These are phyloP conservation scores for Lasioglossum albipes DNA, from an alignment of 1,140 invertebrate genomes.

Conservation along the genomic window DNA sequence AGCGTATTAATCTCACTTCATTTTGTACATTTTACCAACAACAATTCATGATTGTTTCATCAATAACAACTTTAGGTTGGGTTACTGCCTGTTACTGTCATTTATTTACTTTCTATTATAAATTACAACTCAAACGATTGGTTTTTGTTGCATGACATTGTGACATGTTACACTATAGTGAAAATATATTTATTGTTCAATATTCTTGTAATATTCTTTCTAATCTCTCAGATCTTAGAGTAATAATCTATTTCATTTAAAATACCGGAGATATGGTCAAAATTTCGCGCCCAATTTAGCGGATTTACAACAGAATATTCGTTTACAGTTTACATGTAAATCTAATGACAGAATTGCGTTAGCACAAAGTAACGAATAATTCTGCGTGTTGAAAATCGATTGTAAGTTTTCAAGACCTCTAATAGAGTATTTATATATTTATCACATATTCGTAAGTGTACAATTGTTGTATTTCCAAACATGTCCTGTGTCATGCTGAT, in stretches of 20 bases:
- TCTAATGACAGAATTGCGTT: neutral
- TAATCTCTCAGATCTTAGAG: neutral
- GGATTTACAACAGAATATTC: neutral
- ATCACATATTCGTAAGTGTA: no score
- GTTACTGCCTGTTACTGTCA: neutral
- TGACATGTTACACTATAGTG: neutral
- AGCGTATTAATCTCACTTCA: neutral
- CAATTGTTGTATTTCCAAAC: no score
- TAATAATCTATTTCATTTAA: no score
- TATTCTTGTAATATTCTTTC: no score
- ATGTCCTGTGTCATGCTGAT: no score
- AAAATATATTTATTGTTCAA: neutral
- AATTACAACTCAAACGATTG: neutral
- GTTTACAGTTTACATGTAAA: neutral
- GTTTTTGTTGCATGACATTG: neutral
- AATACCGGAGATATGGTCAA: neutral
- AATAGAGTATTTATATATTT: no score
- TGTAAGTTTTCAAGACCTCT: neutral
- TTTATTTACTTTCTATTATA: neutral
- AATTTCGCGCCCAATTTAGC: neutral
- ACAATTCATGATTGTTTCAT: neutral
- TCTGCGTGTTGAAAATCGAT: neutral
- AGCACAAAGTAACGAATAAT: neutral
- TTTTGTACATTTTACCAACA: neutral
- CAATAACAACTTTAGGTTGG: neutral